Base-by-base conservation (phyloP, 2,797 vertebrate genomes). In the Apodemus agrarius region DNA sequence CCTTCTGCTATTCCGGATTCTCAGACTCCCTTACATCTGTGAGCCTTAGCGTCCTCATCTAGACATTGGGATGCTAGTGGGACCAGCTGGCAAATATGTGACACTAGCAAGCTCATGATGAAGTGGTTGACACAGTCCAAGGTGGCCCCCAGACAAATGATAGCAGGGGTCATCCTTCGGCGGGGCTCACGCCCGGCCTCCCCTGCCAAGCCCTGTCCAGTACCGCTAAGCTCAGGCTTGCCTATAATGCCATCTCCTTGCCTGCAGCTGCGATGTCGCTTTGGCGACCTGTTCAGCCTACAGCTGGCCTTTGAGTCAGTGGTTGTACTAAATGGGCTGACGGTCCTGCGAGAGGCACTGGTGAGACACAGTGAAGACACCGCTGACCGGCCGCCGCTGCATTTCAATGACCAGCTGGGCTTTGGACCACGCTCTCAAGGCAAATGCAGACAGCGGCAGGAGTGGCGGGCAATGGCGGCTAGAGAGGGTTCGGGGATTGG, bases 261-360 rank as follows among this genome's bases (percentile, higher is more conserved):
- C 49, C 90, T 91, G 10, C 97, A 99, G 98, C 92, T 98, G 78
- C 93, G 31, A 12, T 74, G 78, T 86, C 98, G 97, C 93, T 98
- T 97, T 29, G 98, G 98, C 87, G 90, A 98, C 0, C 37, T 99
- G 89, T 98, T 98, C 91, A 97, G 24, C 83, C 95, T 98, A 4
- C 98, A 98, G 92, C 90, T 98, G 81, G 98, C 79, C 91, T 98
- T 97, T 98, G 98, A 46, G 9, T 98, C 98, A 0, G 0, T 98
- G 9, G 98, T 99, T 1, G 98, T 99, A 43, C 31, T 99, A 49
- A 98, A 98, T 0, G 98, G 98, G 12, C 97, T 97, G 86, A 96
- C 85, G 12, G 12, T 97, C 1, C 59, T 98, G 84, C 98, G 97
- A 1, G 98, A 99, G 95, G 98, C 97, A 0, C 95, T 98, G 94